Base-by-base conservation (phyloP, 2,888 invertebrate genomes). In the Gortyna flavago region DNA sequence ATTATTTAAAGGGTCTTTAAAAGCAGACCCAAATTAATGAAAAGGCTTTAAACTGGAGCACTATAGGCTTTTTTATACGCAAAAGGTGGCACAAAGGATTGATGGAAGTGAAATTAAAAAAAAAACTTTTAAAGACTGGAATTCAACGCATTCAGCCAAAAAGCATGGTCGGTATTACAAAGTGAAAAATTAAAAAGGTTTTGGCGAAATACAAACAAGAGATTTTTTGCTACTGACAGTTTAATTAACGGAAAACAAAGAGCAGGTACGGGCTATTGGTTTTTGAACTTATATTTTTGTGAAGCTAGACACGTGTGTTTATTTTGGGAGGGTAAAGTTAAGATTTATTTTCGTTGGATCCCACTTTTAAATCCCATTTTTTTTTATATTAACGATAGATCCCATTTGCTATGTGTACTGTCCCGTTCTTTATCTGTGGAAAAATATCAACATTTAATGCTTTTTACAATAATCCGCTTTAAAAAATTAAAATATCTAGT, bases 221-320 rank as follows among this genome's bases (percentile, higher is more conserved):
- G 41, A 54, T 35, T 69, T 67, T 84, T 71, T 80, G 85, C 21
- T 72, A 66, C 81, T 81, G 83, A 85, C 81, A 85, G 65, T 77
- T 81, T 72, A 81, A 85, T 85, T 81, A 85, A 59, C 67, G 44
- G 69, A 67, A 72, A 72, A 72, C 76, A 85, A 75, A 72, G 38
- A 64, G 57, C 16, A 44, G 44, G 44, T n/a, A 70, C 75, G 48
- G 64, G 73, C 48, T 66, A 85, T 80, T 71, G 75, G 66, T 62
- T 73, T 68, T 70, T 59, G 57, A 66, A 67, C 18, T 54, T 80
- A 21, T 61, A 72, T 57, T 70, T 77, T 66, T 74, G 3, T 59
- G 3, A 35, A 41, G 18, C 32, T 16, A 18, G 38, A 32, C 29
- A 21, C 35, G 35, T 35, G 35, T 21, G 38, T 38, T 68, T 51